A percentile compares a stretch with the other conserved stretches of the same genome.
Evolutionary conservation across 2,888 invertebrate species (phyloP).

Genomic region (Apotomis betuletana): DNA sequence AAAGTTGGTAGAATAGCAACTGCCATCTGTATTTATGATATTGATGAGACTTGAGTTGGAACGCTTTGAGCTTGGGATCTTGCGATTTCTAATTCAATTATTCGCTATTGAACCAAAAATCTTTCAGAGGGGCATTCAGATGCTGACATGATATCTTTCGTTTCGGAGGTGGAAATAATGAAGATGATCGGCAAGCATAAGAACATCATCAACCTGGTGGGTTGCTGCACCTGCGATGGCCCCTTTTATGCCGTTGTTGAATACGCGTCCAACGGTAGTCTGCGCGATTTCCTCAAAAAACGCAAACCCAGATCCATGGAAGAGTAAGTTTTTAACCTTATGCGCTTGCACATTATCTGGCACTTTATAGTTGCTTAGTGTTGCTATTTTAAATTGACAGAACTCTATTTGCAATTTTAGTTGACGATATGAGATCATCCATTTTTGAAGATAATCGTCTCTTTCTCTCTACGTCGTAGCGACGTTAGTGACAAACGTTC

Average conservation of each 20-base stretch:
- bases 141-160: constrained; percentile 97
- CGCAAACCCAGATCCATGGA: constrained; percentile 85
- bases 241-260: constrained; percentile 94
- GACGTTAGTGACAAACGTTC: too few species aligned
- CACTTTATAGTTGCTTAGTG: too few species aligned
- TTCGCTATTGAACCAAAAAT: background rate
- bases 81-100: too few species aligned
- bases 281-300: constrained; percentile 95
- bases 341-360: background rate
- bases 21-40: too few species aligned
- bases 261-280: constrained; percentile 95
- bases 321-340: constrained; percentile 7
- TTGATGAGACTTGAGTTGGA: too few species aligned
- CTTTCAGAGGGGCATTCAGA: constrained; percentile 96
- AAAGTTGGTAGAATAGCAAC: too few species aligned
- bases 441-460: too few species aligned
- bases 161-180: constrained; percentile 99
- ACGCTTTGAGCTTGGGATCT: too few species aligned
- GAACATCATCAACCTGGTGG: constrained; percentile 98
- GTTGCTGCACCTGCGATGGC: constrained; percentile 97
- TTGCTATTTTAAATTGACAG: too few species aligned
- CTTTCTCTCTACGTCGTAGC: too few species aligned
- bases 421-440: too few species aligned
- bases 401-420: too few species aligned
- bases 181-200: constrained; percentile 98